phyloP scores from a whole-genome alignment of 2,113 vertebrate genomes.

The Eurypyga helias region DNA sequence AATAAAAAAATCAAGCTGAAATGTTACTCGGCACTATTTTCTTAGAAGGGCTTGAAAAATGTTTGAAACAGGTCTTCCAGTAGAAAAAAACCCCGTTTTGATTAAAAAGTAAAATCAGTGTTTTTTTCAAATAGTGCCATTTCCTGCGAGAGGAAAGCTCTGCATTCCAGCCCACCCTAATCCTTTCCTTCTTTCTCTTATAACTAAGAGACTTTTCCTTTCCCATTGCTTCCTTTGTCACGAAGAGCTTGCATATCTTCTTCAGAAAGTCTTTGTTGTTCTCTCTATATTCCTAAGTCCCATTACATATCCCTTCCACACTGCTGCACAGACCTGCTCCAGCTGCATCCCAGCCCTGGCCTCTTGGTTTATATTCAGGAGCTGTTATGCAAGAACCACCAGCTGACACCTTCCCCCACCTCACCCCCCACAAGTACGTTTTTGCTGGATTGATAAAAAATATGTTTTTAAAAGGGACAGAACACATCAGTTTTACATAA shows the following conservation, averaged over 20 bases:
- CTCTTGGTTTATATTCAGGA: slow-evolving; percentile 46
- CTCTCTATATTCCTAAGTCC: background rate
- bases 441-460: background rate
- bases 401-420: background rate
- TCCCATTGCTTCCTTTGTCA: slow-evolving; percentile 34
- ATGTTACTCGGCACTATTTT: background rate
- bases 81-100: background rate
- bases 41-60: background rate
- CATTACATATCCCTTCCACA: slow-evolving; percentile 4
- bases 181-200: slow-evolving; percentile 43
- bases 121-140: background rate
- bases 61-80: background rate
- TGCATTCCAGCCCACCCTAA: slow-evolving; percentile 39
- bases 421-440: background rate
- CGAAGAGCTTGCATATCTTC: background rate
- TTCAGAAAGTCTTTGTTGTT: slow-evolving; percentile 31
- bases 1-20: background rate
- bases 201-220: background rate
- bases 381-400: slow-evolving; percentile 34
- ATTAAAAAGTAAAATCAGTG: background rate
- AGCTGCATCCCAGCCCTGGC: slow-evolving; percentile 42
- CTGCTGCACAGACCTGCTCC: slow-evolving; percentile 41
- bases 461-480: background rate
- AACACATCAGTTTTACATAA: background rate
- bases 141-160: slow-evolving; percentile 38